Base-by-base conservation (phyloP, 2,888 invertebrate species). In the Stratiomys singularior region DNA sequence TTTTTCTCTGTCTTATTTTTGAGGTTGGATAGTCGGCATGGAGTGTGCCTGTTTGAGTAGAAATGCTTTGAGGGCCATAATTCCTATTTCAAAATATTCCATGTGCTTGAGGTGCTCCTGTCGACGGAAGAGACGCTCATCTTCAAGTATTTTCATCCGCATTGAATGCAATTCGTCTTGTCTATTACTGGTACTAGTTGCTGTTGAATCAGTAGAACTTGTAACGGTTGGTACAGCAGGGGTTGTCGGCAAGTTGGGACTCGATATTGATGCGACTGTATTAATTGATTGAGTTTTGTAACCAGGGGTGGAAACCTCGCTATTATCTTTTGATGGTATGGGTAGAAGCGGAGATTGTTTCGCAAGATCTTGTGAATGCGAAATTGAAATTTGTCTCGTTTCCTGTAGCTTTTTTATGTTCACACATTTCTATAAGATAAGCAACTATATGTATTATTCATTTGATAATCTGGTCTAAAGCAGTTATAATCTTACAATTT, bases 101-200 rank as follows among this genome's bases (percentile, higher is more conserved):
- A 76, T 76, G 15, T 63, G 76, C 37, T 76, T 76, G n/a, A 63
- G 44, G 30, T 76, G 76, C 21, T 76, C 76, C n/a, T 44, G 60
- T 15, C 46, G 76, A 7, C 76, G 76, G n/a, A 76, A 76, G 13
- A 76, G n/a, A 15, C 76, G 76, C 44, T 76, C 76, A 44, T 76
- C 76, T 44, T 60, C 76, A 11, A 76, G 46, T n/a, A 76, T 76
- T 15, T 76, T 60, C 60, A 76, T 23, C 5, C 76, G 60, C 18
- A 76, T 76, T 11, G 60, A 25, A 76, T 76, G 76, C 63, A 63
- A 63, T 25, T 76, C 63, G n/a, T 76, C 27, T 23, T 76, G 72
- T 30, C 30, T 56, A 15, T 15, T 72, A 37, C 37, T 9, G 37
- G 37, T 9, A 37, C 9, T 37, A 3, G 37, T 37, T 21, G 9